Evolutionary conservation across 2,888 invertebrate genomes (phyloP), one percentile per base, ranked within the genome.

Genomic region (Chloroclysta siterata): DNA sequence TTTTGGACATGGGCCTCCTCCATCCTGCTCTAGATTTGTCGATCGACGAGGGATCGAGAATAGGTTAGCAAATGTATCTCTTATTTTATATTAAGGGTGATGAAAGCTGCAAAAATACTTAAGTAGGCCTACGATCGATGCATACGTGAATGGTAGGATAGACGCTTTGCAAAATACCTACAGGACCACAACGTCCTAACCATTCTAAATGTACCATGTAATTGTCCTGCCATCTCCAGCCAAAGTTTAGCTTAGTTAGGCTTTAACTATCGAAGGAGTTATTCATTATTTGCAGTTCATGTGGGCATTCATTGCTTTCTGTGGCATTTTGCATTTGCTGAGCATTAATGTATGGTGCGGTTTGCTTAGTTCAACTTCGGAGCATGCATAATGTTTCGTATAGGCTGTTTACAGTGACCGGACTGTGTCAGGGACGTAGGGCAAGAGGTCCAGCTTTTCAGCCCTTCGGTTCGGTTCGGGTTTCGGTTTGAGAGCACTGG

Each of bases 261-360:
- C 81, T 83, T 85, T 86, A 88, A 87, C 84, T 82, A 85, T 83
- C 75, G 70, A 74, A 82, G 79, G 78, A 86, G 85, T 85, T 85
- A 83, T 84, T 83, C 84, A 82, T 85, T 84, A 85, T 87, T 88
- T 84, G 81, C 79, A 75, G 82, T 85, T 80, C 76, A 78, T 77
- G 72, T 72, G 73, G 76, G 74, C 69, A 64, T 65, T 66, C 77
- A 82, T 83, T 84, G 84, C 83, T 84, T 83, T 84, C 79, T 84
- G 86, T 73, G 81, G 85, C 79, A 75, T 81, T 83, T 81, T 76
- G 76, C 82, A 80, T 84, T 85, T 81, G 81, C 80, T 77, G 71
- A 82, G 74, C 83, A 85, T 88, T 89, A 88, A 88, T 87, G 84
- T 84, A 75, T 73, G 75, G 76, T 82, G 89, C 81, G 89, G 89